Percentiles rank a stretch among this genome's conserved stretches.
phyloP scores from a whole-genome alignment of 2,113 vertebrate genomes.

The Salvelinus namaycush region DNA sequence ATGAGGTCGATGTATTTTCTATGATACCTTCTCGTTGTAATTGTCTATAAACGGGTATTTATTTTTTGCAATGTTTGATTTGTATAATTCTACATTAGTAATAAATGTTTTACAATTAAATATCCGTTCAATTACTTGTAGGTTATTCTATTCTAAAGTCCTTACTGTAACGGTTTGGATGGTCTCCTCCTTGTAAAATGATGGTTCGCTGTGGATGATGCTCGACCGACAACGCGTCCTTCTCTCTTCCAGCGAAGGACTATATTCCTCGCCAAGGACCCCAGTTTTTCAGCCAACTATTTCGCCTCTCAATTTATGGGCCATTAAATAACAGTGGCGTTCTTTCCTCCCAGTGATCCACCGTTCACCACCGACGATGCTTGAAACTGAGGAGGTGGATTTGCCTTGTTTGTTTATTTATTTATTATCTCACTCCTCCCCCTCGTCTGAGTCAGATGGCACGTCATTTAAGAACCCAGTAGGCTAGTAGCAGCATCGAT shows the following conservation, averaged over 20 bases:
- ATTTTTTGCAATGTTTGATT: background rate
- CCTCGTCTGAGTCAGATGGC: conserved; percentile 61
- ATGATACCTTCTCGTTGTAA: background rate
- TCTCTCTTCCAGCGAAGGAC: conserved; percentile 46
- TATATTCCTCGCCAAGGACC: conserved; percentile 35
- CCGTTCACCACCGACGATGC: conserved; percentile 35
- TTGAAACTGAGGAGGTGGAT: conserved; percentile 38
- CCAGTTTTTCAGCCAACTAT: conserved; percentile 50
- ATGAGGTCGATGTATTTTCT: background rate
- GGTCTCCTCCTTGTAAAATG: conserved; percentile 6
- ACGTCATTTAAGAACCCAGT: conserved; percentile 47
- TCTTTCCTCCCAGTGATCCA: conserved; percentile 29
- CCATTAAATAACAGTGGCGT: conserved; percentile 31
- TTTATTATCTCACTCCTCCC: conserved; percentile 58
- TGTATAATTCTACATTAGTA: background rate
- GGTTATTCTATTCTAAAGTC: background rate
- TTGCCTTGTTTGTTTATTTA: conserved; percentile 60
- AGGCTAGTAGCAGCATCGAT: conserved; percentile 23
- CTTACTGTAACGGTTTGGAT: background rate
- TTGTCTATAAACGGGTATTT: background rate
- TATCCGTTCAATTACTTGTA: too few species aligned
- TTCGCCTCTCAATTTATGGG: conserved; percentile 18
- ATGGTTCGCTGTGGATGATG: conserved; percentile 53
- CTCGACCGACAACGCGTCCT: conserved; percentile 37
- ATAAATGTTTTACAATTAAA: background rate